Evolutionary conservation across 1,140 invertebrate genomes (phyloP), one percentile per base, ranked within the genome.

Genomic region (Mizuhopecten yessoensis): DNA sequence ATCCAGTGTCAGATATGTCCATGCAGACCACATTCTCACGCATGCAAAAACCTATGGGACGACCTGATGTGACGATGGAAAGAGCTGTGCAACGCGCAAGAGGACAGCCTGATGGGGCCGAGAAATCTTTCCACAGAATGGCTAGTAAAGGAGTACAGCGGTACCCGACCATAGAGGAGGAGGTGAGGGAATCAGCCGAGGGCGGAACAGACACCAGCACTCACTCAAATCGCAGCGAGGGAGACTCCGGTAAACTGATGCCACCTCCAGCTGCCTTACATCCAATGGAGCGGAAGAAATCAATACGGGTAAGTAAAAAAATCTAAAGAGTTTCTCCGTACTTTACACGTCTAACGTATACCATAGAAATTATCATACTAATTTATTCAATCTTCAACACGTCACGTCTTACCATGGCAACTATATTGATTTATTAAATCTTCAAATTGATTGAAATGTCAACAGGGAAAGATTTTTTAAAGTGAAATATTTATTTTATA

Each of bases 81-180:
- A 93, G 94, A 75, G 96, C 96, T 34, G 95, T 96, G 20, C 90
- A 94, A 23, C 93, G 92, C 45, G 95, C 95, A 15, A 92, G 95
- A 91, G 95, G 96, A n/a, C 92, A 95, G 86, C 95, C 95, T 17
- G 95, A 96, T 94, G 96, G 95, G 23, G 95, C 95, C 29, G 95
- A 96, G 49, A 95, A 93, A 88, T 94, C 94, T 88, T 95, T 94
- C 57, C 86, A 93, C 90, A 91, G 92, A 75, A 94, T 93, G 87
- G 93, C 90, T 34, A 91, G 45, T 7, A 94, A 93, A 87, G 92
- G 93, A 86, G 86, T 92, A 23, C 91, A 45, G n/a, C 23, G 88
- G 29, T 45, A 49, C 7, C 86, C 89, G 13, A 33, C 75, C 33
- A 45, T 89, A 29, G 89, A 90, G 20, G 89, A 90, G 20, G 88